A percentile compares a stretch with the other conserved stretches of the same genome.
Conservation (phyloP, 2,797 vertebrate genomes). For the Lemur catta region DNA sequence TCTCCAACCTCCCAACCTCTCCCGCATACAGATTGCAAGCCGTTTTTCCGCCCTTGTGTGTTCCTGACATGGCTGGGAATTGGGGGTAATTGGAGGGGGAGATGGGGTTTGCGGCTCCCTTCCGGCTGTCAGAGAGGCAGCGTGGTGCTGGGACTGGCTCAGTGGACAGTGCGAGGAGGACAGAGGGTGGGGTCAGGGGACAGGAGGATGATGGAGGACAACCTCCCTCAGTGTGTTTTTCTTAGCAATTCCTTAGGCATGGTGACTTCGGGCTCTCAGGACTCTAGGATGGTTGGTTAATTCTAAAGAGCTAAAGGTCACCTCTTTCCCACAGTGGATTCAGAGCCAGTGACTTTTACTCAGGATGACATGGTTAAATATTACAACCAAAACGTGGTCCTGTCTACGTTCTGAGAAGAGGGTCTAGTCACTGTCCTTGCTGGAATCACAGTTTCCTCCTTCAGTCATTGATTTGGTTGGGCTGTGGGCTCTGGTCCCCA, state of each 20-base stretch:
- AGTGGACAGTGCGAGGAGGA: background rate
- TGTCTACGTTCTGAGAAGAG: background rate
- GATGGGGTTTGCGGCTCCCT: background rate
- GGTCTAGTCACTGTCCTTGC: background rate
- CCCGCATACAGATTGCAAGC: conserved; percentile 57
- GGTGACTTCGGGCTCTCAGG: background rate
- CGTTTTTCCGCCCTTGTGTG: conserved; percentile 24
- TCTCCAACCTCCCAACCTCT: conserved; percentile 67
- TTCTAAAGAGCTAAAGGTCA: background rate
- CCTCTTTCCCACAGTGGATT: background rate
- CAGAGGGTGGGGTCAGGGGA: fast-evolving
- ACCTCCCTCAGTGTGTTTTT: background rate
- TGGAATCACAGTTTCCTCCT: background rate
- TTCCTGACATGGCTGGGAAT: background rate
- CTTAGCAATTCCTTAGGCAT: background rate
- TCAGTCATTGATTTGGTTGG: background rate
- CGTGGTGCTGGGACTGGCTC: background rate
- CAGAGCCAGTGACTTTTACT: background rate
- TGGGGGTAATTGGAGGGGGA: conserved; percentile 12
- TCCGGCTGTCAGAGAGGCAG: background rate
- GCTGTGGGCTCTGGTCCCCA: background rate
- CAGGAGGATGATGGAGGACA: background rate
- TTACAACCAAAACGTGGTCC: background rate
- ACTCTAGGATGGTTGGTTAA: background rate
- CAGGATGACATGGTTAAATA: background rate